Conservation (phyloP, 2,797 vertebrate species). For the Liparis tanakae region DNA sequence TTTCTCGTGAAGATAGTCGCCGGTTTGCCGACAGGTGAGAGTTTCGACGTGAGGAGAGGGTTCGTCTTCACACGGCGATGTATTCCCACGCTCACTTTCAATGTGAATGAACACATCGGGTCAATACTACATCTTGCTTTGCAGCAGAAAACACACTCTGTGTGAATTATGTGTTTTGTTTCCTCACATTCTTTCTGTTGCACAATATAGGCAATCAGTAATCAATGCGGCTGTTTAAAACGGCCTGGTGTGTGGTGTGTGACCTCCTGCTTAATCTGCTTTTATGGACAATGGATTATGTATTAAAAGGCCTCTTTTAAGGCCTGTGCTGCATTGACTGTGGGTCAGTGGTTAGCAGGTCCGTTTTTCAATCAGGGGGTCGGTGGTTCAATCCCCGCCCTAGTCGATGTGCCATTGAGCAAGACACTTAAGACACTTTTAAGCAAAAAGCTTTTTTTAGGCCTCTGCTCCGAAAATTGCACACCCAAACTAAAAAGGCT, state of each 20-base stretch:
- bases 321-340: no score
- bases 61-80: background rate
- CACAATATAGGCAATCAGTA: background rate
- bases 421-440: no score
- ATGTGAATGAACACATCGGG: background rate
- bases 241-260: background rate
- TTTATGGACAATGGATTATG: no score
- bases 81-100: background rate
- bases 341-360: no score
- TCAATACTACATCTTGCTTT: background rate
- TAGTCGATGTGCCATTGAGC: no score
- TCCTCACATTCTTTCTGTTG: background rate
- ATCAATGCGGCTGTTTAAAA: background rate
- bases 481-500: no score
- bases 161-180: background rate
- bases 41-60: background rate
- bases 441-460: no score
- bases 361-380: no score
- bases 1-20: constrained; percentile 90
- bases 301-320: background rate
- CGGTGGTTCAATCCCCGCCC: no score
- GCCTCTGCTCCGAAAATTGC: no score
- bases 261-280: background rate
- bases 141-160: background rate
- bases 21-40: constrained; percentile 89